Evolutionary conservation across 2,888 invertebrate genomes (phyloP), one percentile per base, ranked within the genome.

Genomic region (Lasius fuliginosus): DNA sequence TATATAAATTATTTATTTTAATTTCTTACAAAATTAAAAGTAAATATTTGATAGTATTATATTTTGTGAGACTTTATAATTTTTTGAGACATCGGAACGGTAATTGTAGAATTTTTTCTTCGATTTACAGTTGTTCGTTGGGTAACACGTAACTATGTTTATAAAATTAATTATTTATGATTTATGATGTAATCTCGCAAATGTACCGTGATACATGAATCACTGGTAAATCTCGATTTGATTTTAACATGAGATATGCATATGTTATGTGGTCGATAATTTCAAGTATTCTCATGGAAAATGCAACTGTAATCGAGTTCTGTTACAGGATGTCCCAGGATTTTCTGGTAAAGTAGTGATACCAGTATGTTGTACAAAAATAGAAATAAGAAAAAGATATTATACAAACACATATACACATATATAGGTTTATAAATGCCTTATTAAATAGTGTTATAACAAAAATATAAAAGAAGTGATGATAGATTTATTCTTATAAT

Each of bases 131-230:
- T 23, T 46, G 9, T 18, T 46, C 12, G 42, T 81, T 81, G 18
- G 58, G n/a, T 75, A 76, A 85, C 46, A 40, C 58, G 49, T 53
- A 65, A 33, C 6, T 11, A 11, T 58, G 73, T 36, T 79, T 46
- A 42, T 60, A 42, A 79, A 79, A 82, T 84, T 83, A 79, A 89
- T 79, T 84, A 89, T 85, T 76, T 62, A 64, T 85, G 83, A 87
- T 85, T 76, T 62, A 64, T 85, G 83, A 88, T 60, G 87, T 65
- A 85, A 84, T 84, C 56, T 69, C 8, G 53, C 58, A 60, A 77
- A 73, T 73, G 74, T 42, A 18, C 2, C 79, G 53, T 49, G n/a
- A 27, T 77, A 73, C 64, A 74, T 67, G 68, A 81, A 81, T 77
- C 53, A 75, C 62, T 49, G 77, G 18, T 42, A 83, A 81, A 53